Evolutionary conservation across 2,888 invertebrate species (phyloP).

Genomic region (Drosophila emarginata): DNA sequence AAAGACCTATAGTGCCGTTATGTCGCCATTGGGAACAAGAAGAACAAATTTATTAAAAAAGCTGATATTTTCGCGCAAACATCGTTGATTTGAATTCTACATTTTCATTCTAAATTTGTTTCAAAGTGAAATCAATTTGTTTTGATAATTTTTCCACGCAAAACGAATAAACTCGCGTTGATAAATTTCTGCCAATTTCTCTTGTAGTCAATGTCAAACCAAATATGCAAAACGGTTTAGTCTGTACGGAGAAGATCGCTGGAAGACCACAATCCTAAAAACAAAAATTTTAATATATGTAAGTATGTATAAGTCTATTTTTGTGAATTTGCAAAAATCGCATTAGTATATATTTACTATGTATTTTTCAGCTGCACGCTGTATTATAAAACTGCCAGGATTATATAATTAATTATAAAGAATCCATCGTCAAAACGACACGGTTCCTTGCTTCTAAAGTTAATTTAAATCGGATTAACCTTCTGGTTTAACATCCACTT

Average conservation of each 20-base stretch:
- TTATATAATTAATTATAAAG: neutral
- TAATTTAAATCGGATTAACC: neutral
- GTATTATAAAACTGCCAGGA: neutral
- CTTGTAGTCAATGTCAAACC: constrained; percentile 4
- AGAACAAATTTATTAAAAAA: neutral
- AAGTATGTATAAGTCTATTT: neutral
- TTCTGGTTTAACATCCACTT: too few species aligned
- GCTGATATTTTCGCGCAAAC: neutral
- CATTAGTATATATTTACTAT: neutral
- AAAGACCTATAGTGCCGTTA: neutral
- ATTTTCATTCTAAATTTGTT: neutral
- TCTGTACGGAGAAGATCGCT: neutral
- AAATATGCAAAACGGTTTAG: neutral
- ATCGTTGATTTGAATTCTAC: neutral
- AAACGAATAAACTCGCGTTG: neutral
- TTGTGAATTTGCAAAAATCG: neutral
- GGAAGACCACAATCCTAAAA: constrained; percentile 1
- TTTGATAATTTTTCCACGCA: neutral
- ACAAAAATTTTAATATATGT: neutral
- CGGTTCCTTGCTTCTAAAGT: neutral
- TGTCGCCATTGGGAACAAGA: neutral
- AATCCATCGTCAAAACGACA: neutral
- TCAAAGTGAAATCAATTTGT: neutral
- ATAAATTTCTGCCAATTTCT: neutral
- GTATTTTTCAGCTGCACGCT: neutral